These are phyloP conservation scores for Phenganax subtilis DNA, from an alignment of 92 coral and sea anemone genomes.

Conservation along the genomic window DNA sequence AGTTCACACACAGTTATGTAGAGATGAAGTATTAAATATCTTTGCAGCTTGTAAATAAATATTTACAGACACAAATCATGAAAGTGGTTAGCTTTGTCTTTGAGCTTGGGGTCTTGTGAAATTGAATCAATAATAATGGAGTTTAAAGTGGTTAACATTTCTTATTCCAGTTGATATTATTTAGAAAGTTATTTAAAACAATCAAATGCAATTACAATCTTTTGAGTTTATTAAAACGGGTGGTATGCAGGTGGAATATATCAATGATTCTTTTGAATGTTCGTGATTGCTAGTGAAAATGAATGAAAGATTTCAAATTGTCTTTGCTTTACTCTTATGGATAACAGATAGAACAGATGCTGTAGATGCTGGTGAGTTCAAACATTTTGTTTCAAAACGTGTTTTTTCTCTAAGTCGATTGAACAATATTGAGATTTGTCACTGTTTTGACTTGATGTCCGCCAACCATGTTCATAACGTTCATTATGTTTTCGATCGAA, in stretches of 20 bases:
- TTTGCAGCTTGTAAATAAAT: no score
- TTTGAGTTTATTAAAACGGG: neutral
- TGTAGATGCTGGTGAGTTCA: slow-evolving; percentile 1
- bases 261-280: neutral
- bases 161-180: no score
- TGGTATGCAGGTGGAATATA: slow-evolving; percentile 16
- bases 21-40: no score
- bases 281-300: neutral
- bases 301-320: slow-evolving; percentile 12
- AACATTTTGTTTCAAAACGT: neutral
- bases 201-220: neutral
- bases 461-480: neutral
- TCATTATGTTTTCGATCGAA: no score
- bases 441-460: slow-evolving; percentile 21
- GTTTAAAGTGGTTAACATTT: no score
- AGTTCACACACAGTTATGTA: no score
- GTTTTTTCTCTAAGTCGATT: neutral
- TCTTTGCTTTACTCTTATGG: slow-evolving; percentile 30
- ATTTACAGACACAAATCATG: no score
- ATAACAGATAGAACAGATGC: neutral
- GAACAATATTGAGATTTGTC: neutral
- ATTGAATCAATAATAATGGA: no score
- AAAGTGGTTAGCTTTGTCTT: no score
- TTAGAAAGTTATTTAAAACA: neutral
- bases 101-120: no score